Conservation (phyloP, 2,797 vertebrate species). For the Parambassis ranga region DNA sequence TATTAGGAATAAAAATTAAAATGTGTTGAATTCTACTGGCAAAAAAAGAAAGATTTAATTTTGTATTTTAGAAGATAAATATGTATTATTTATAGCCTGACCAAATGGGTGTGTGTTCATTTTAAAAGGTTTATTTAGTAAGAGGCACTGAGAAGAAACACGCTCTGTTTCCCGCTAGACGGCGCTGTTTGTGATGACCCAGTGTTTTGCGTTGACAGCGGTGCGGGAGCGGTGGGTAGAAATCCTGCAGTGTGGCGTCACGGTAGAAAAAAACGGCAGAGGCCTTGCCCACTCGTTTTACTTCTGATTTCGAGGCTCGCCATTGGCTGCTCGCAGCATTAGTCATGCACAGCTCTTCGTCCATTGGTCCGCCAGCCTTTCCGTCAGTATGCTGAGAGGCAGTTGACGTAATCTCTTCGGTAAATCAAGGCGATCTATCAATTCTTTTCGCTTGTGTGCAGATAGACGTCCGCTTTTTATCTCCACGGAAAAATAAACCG, state of each 20-base stretch:
- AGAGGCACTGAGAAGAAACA: not conserved
- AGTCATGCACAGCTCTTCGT: conserved; percentile 11
- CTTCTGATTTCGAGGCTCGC: not conserved
- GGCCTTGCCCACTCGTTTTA: conserved; percentile 12
- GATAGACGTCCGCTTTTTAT: conserved; percentile 44
- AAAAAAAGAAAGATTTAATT: too few species aligned
- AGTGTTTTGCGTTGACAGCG: conserved; percentile 61
- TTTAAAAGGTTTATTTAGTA: too few species aligned
- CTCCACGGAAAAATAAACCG: conserved; percentile 37
- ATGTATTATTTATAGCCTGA: too few species aligned
- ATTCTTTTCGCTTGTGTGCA: conserved; percentile 63
- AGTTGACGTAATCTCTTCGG: conserved; percentile 86
- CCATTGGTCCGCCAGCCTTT: conserved; percentile 58
- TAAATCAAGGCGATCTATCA: conserved; percentile 80
- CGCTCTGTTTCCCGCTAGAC: conserved; percentile 32
- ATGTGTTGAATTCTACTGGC: too few species aligned
- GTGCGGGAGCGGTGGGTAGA: conserved; percentile 68
- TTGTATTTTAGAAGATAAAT: too few species aligned
- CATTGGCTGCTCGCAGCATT: conserved; percentile 62
- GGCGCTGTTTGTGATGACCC: conserved; percentile 63
- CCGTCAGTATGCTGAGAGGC: conserved; percentile 60
- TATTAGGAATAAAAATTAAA: too few species aligned
- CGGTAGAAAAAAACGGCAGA: conserved; percentile 17
- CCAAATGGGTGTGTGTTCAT: not conserved
- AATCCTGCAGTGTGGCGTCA: conserved; percentile 87